Evolutionary conservation across 1,140 invertebrate genomes (phyloP).

Genomic region (Ceratina australensis): DNA sequence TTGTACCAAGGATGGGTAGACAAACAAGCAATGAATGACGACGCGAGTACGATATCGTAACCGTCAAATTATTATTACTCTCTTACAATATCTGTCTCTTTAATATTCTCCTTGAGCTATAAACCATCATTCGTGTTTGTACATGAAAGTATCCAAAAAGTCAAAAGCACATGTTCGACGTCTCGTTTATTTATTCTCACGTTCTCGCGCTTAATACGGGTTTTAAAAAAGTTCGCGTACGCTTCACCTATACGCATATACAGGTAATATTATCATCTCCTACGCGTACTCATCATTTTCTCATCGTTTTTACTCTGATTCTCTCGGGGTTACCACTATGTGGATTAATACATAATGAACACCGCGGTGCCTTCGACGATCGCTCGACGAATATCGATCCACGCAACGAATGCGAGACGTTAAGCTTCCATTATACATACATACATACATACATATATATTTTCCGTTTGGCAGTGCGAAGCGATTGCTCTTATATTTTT

Average conservation of each 20-base stretch:
- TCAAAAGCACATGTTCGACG: conserved; percentile 59
- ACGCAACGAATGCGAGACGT: conserved; percentile 48
- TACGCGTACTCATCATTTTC: conserved; percentile 8
- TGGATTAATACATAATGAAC: conserved; percentile 57
- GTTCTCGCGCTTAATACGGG: conserved; percentile 17
- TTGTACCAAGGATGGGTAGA: background rate
- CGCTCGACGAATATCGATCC: conserved; percentile 43
- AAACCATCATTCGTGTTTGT: conserved; percentile 61
- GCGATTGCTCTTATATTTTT: conserved; percentile 16
- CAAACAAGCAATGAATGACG: conserved; percentile 15
- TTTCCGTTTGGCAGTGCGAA: conserved; percentile 58
- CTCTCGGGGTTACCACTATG: conserved; percentile 45
- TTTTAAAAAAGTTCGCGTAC: conserved; percentile 37
- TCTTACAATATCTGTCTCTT: conserved; percentile 65
- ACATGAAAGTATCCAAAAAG: conserved; percentile 65
- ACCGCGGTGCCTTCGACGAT: conserved; percentile 63
- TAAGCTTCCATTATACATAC: conserved; percentile 7
- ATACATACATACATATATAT: background rate
- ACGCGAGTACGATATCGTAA: conserved; percentile 55
- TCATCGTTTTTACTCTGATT: conserved; percentile 2
- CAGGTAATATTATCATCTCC: conserved; percentile 7
- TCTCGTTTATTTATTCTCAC: conserved; percentile 27
- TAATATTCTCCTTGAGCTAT: conserved; percentile 62
- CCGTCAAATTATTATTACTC: conserved; percentile 66
- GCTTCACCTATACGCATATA: background rate